These are phyloP conservation scores for Lycocerus yunnanus DNA, from an alignment of 2,888 invertebrate genomes.

Conservation along the genomic window DNA sequence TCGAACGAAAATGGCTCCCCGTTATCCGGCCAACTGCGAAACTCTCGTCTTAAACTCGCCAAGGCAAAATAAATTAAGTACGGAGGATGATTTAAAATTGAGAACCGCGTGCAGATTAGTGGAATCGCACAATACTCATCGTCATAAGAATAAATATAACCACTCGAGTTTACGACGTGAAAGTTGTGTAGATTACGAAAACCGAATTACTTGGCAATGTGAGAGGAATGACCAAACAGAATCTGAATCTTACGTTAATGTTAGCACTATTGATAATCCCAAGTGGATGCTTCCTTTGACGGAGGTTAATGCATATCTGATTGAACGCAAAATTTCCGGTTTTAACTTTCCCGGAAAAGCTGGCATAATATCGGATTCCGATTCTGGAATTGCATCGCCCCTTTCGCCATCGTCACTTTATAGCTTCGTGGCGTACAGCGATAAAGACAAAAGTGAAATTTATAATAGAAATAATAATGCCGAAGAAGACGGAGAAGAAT, in stretches of 20 bases:
- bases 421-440: conserved; percentile 46
- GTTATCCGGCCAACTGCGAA: background rate
- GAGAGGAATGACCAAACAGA: background rate
- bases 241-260: background rate
- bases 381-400: conserved; percentile 56
- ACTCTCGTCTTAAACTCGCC: background rate
- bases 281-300: conserved; percentile 26
- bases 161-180: background rate
- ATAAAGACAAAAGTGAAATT: conserved; percentile 28
- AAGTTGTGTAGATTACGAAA: background rate
- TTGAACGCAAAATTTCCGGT: conserved; percentile 30
- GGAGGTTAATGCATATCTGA: conserved; percentile 30
- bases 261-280: conserved; percentile 13
- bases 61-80: background rate
- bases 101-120: background rate
- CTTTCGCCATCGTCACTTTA: conserved; percentile 52
- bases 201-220: background rate
- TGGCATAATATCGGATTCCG: conserved; percentile 53
- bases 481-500: background rate
- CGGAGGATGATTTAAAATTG: background rate
- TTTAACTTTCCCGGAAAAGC: conserved; percentile 35
- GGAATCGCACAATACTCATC: background rate
- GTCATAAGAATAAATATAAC: background rate
- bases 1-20: background rate
- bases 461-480: background rate